phyloP scores from a whole-genome alignment of 2,113 vertebrate species.

The Saguinus imperator region DNA sequence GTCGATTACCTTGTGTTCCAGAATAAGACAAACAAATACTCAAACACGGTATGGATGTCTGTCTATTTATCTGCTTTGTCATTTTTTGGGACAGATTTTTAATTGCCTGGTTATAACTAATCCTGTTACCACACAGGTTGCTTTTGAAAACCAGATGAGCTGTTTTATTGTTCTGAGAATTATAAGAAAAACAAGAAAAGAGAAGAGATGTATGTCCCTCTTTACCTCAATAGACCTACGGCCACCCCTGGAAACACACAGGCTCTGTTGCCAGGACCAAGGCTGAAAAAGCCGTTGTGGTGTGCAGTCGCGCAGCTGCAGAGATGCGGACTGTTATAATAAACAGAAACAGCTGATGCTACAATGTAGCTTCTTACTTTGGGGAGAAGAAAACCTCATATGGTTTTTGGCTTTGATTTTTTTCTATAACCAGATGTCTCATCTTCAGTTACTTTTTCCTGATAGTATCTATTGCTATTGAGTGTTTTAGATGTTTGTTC shows the following conservation, averaged over 20 bases:
- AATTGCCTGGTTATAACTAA: background rate
- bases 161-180: background rate
- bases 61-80: background rate
- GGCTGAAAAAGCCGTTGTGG: background rate
- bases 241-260: background rate
- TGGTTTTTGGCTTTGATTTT: constrained; percentile 45
- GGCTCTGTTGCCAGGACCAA: rapidly evolving
- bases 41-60: background rate
- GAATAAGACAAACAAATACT: background rate
- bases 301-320: background rate
- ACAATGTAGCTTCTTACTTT: background rate
- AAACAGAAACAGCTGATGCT: background rate
- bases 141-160: background rate
- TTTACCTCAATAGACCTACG: background rate
- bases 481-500: background rate
- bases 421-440: constrained; percentile 57
- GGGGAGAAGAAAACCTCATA: constrained; percentile 51
- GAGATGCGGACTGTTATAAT: background rate
- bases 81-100: background rate
- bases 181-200: background rate
- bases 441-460: constrained; percentile 54
- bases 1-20: background rate
- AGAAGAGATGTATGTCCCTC: background rate
- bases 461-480: constrained; percentile 41
- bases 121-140: background rate